Conservation (phyloP, 2,113 vertebrate genomes). For the Crotalus horridus region DNA sequence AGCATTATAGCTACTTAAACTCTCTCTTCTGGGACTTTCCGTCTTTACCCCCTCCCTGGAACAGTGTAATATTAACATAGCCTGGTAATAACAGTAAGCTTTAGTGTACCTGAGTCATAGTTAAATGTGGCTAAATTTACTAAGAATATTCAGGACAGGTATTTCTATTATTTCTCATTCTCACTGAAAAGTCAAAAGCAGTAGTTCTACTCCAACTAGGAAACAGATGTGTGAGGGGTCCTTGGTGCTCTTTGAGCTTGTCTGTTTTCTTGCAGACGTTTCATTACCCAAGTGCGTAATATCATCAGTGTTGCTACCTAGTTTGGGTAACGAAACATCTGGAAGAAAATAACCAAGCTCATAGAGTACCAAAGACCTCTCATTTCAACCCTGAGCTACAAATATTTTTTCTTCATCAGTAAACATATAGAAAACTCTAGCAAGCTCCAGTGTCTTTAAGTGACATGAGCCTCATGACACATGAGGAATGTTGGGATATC, state of each 20-base stretch:
- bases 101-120: constrained; percentile 49
- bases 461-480: not conserved
- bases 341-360: not conserved
- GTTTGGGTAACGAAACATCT: not conserved
- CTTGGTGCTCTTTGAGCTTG: not conserved
- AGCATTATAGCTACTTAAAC: constrained; percentile 56
- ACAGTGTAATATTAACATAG: constrained; percentile 52
- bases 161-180: constrained; percentile 51
- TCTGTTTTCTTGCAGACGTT: not conserved
- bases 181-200: constrained; percentile 36
- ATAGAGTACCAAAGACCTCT: not conserved
- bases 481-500: not conserved
- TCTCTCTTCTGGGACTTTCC: constrained; percentile 20
- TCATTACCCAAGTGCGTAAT: not conserved
- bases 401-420: not conserved
- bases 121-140: constrained; percentile 56
- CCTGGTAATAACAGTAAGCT: constrained; percentile 61
- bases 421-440: not conserved
- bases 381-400: not conserved
- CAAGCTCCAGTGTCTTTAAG: not conserved
- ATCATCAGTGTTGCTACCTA: not conserved
- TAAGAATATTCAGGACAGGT: constrained; percentile 53
- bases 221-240: not conserved
- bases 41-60: not conserved
- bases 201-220: not conserved